These are phyloP conservation scores for Zeuzera pyrina DNA, from an alignment of 2,888 invertebrate species.

Conservation along the genomic window DNA sequence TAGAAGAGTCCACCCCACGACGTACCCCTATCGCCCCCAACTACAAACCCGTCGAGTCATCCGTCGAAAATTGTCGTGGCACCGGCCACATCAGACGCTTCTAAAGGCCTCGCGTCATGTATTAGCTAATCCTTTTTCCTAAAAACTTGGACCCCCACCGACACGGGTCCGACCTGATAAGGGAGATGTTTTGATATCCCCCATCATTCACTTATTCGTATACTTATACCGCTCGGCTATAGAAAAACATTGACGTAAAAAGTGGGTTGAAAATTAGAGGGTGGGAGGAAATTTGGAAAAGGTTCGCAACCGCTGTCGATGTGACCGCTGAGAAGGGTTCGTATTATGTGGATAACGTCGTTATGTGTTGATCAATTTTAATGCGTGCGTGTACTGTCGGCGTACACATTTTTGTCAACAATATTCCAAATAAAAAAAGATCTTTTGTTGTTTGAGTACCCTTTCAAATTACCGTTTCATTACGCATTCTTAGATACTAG, in stretches of 20 bases:
- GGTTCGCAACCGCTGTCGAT: conserved; percentile 66
- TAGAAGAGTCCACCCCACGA: too few relatives aligned
- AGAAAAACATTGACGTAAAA: conserved; percentile 73
- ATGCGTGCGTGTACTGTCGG: conserved; percentile 34
- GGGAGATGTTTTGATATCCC: conserved; percentile 69
- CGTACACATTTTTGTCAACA: conserved; percentile 1
- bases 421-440: neutral
- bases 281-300: conserved; percentile 42
- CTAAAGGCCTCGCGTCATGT: conserved; percentile 39
- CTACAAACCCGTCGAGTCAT: conserved; percentile 27
- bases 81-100: conserved; percentile 27
- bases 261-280: conserved; percentile 60
- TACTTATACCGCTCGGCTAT: conserved; percentile 48
- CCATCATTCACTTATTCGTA: conserved; percentile 60
- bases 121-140: conserved; percentile 59
- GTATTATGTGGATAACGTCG: conserved; percentile 67
- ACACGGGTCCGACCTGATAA: conserved; percentile 41
- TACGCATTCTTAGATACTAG: too few relatives aligned
- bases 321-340: conserved; percentile 71
- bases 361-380: conserved; percentile 73
- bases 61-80: conserved; percentile 18
- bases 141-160: conserved; percentile 48
- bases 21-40: too few relatives aligned
- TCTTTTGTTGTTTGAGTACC: too few relatives aligned
- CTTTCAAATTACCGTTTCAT: too few relatives aligned